These are phyloP conservation scores for Poeciliopsis retropinna DNA, from an alignment of 2,113 vertebrate genomes.

Conservation along the genomic window DNA sequence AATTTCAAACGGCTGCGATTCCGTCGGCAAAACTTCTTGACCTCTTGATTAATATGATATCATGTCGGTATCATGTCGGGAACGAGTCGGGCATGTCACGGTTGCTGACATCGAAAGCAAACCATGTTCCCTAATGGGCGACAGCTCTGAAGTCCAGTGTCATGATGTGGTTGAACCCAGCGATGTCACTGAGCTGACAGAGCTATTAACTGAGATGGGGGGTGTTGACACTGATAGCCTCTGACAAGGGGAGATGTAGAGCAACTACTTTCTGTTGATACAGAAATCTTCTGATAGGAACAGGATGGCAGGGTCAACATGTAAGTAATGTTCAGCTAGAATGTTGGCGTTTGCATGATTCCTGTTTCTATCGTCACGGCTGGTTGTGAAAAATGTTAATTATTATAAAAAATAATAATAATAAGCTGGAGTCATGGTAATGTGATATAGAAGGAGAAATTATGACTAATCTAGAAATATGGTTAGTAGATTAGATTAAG, in stretches of 20 bases:
- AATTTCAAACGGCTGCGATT: conserved; percentile 36
- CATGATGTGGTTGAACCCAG: conserved; percentile 54
- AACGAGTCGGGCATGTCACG: conserved; percentile 64
- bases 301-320: conserved; percentile 8
- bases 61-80: conserved; percentile 57
- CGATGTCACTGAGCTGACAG: conserved; percentile 64
- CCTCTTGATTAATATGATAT: conserved; percentile 62
- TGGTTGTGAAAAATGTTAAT: neutral
- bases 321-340: conserved; percentile 3
- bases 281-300: conserved; percentile 44
- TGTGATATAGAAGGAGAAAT: neutral
- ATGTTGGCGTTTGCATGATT: conserved; percentile 6
- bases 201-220: conserved; percentile 60
- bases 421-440: neutral
- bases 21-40: conserved; percentile 43
- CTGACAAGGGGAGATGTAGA: conserved; percentile 56
- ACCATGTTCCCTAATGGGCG: conserved; percentile 59
- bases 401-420: neutral
- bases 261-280: conserved; percentile 36
- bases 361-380: neutral
- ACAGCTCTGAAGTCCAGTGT: conserved; percentile 49
- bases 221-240: conserved; percentile 63
- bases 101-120: conserved; percentile 55
- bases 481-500: too few species aligned
- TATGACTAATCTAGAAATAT: neutral